phyloP scores from a whole-genome alignment of 1,140 invertebrate genomes.

The Battus philenor region DNA sequence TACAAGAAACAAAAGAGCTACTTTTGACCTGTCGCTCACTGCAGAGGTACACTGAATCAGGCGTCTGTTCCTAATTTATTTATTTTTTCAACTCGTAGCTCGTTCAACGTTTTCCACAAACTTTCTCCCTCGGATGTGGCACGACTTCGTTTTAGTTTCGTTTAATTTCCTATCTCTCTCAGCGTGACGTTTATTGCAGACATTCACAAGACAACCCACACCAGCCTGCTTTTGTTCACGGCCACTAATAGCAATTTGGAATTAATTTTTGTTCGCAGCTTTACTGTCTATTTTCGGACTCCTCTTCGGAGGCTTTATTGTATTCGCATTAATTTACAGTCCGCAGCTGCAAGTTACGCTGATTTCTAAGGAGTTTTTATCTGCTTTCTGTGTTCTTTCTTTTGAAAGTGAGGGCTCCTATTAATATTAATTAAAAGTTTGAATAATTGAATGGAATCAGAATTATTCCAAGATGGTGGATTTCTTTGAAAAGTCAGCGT shows the following conservation, averaged over 20 bases:
- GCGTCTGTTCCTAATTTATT: conserved; percentile 53
- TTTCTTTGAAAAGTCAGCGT: conserved; percentile 57
- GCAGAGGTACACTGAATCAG: conserved; percentile 57
- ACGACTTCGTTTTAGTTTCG: conserved; percentile 66
- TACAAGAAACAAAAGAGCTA: conserved; percentile 35
- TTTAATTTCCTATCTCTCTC: conserved; percentile 69
- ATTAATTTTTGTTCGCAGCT: conserved; percentile 60
- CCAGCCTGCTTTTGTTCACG: conserved; percentile 47
- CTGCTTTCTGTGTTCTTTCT: conserved; percentile 66
- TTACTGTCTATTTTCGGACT: conserved; percentile 59
- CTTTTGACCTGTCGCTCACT: conserved; percentile 59
- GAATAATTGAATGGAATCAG: conserved; percentile 72
- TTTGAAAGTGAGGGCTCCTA: conserved; percentile 70
- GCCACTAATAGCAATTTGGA: conserved; percentile 62
- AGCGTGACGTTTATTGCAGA: conserved; percentile 60
- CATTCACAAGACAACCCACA: conserved; percentile 46
- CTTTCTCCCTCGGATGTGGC: conserved; percentile 47
- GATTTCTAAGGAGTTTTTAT: conserved; percentile 73
- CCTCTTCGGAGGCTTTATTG: conserved; percentile 54
- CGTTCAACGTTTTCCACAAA: conserved; percentile 31
- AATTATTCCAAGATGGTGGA: conserved; percentile 66
- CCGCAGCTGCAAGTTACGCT: conserved; percentile 62
- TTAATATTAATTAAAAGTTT: conserved; percentile 76
- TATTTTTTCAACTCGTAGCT: conserved; percentile 46
- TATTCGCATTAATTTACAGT: conserved; percentile 71